Evolutionary conservation across 2,113 vertebrate genomes (phyloP).

Genomic region (Lichenostomus cassidix): DNA sequence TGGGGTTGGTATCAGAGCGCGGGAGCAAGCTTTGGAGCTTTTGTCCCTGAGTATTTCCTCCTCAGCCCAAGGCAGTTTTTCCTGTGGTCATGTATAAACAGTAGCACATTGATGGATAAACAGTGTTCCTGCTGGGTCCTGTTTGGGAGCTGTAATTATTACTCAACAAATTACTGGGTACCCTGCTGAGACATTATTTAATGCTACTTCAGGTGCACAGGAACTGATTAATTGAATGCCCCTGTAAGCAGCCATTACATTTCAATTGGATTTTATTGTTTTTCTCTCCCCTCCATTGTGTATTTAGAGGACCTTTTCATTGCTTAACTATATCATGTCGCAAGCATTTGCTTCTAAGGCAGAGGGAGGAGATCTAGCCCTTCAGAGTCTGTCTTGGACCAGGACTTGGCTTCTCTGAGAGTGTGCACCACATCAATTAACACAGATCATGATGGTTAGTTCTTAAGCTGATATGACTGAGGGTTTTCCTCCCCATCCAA

Average conservation of each 20-base stretch:
- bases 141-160: conserved; percentile 27
- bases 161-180: conserved; percentile 8
- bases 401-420: background rate
- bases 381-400: background rate
- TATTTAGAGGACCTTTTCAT: background rate
- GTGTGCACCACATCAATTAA: background rate
- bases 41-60: background rate
- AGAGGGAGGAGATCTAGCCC: background rate
- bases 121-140: background rate
- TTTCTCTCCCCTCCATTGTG: background rate
- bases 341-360: background rate
- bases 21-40: background rate
- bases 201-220: conserved; percentile 6
- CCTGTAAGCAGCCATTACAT: background rate
- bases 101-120: background rate
- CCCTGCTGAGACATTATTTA: background rate
- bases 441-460: background rate
- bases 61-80: background rate
- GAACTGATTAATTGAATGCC: conserved; percentile 27
- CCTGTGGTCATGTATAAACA: background rate
- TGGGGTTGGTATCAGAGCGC: background rate
- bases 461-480: background rate
- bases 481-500: background rate
- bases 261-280: background rate
- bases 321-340: background rate